phyloP scores from a whole-genome alignment of 2,113 vertebrate genomes.

The Plestiodon gilberti region DNA sequence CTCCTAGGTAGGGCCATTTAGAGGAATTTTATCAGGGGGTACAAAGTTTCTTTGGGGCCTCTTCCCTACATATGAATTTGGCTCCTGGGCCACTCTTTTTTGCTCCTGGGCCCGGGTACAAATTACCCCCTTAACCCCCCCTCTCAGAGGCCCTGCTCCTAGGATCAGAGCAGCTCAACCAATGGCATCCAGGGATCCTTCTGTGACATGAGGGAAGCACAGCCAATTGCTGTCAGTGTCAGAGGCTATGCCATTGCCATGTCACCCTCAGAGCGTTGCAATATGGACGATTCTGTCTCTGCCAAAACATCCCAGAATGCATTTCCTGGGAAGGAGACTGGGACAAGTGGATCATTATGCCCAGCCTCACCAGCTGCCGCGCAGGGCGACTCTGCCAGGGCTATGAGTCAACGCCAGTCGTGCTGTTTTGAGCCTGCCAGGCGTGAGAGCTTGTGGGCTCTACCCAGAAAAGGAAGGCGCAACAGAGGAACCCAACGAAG shows the following conservation, averaged over 20 bases:
- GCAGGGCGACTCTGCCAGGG: not conserved
- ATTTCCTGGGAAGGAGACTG: not conserved
- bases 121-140: no score
- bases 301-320: not conserved
- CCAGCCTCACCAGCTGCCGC: not conserved
- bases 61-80: no score
- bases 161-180: not conserved
- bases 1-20: no score
- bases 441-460: not conserved
- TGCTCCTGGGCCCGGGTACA: no score
- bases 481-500: not conserved
- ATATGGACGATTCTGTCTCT: not conserved
- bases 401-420: not conserved
- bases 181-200: not conserved
- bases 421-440: not conserved
- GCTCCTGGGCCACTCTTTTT: no score
- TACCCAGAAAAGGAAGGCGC: not conserved
- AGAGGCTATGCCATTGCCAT: not conserved
- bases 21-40: no score
- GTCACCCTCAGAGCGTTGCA: not conserved
- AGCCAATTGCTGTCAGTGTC: not conserved
- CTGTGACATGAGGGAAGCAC: not conserved
- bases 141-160: no score
- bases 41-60: no score
- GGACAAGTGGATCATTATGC: not conserved